phyloP scores from a whole-genome alignment of 2,888 invertebrate genomes.

The Erynnis tages region DNA sequence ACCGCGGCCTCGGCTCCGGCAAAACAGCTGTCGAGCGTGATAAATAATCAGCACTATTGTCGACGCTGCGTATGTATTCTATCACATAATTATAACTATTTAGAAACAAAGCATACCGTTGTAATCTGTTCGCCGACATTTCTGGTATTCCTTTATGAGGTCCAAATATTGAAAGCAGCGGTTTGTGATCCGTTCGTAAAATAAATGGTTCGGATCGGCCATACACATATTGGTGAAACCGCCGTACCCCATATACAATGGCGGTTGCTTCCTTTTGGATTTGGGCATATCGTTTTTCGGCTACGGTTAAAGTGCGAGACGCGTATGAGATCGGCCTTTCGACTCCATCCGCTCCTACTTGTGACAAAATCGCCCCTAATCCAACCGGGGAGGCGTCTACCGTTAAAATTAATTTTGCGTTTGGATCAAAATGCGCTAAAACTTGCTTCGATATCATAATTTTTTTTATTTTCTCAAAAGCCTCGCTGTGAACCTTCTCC shows the following conservation, averaged over 20 bases:
- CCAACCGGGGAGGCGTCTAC: constrained; percentile 6
- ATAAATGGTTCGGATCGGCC: constrained; percentile 14
- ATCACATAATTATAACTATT: constrained; percentile 35
- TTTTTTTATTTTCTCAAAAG: constrained; percentile 21
- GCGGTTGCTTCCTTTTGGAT: constrained; percentile 32
- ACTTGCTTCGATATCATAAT: constrained; percentile 5
- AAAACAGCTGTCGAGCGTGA: too few relatives aligned
- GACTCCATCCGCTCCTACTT: not conserved
- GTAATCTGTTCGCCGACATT: constrained; percentile 35
- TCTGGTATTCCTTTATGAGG: constrained; percentile 1
- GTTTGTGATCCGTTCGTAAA: constrained; percentile 36
- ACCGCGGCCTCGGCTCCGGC: too few relatives aligned
- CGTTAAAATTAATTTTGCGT: constrained; percentile 3
- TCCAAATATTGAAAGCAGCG: constrained; percentile 36
- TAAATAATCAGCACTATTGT: constrained; percentile 3
- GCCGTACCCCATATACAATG: too few relatives aligned
- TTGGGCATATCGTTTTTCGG: constrained; percentile 14
- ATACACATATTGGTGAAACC: constrained; percentile 35
- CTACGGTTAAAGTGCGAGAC: constrained; percentile 31
- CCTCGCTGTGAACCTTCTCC: constrained; percentile 5
- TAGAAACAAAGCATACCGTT: constrained; percentile 38
- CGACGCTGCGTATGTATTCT: constrained; percentile 5
- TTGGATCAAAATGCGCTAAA: not conserved
- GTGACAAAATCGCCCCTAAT: constrained; percentile 10
- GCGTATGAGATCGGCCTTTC: constrained; percentile 33